Conservation (phyloP, 2,797 vertebrate genomes). For the Takifugu rubripes region DNA sequence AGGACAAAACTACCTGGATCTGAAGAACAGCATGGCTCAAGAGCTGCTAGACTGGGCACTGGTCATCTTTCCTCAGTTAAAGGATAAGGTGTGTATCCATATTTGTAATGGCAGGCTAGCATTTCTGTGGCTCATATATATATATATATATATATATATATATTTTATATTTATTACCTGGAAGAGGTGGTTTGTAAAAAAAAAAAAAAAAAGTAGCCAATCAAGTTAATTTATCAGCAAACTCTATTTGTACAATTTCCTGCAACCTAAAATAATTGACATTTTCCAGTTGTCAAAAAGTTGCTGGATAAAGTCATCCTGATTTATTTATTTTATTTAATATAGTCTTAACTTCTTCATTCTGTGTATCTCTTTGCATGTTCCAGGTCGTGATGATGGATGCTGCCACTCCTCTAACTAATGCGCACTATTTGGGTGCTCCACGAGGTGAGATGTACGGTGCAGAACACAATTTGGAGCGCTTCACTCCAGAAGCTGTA, state of each 20-base stretch:
- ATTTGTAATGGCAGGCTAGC: neutral
- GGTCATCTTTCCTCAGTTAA: conserved; percentile 75
- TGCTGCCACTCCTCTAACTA: conserved; percentile 75
- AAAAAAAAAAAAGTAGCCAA: too few species aligned
- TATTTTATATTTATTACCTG: too few species aligned
- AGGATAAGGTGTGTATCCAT: conserved; percentile 70
- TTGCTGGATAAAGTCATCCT: too few species aligned
- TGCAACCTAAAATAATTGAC: too few species aligned
- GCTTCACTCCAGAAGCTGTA: conserved; percentile 69
- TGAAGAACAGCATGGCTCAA: conserved; percentile 76
- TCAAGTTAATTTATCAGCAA: too few species aligned
- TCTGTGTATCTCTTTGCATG: neutral
- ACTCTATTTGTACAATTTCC: too few species aligned
- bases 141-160: too few species aligned
- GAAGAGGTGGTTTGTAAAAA: too few species aligned
- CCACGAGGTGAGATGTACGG: conserved; percentile 79
- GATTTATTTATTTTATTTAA: too few species aligned
- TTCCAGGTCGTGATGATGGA: conserved; percentile 77
- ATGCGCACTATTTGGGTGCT: conserved; percentile 77
- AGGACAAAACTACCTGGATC: conserved; percentile 66
- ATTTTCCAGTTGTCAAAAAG: too few species aligned
- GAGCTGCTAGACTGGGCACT: conserved; percentile 74
- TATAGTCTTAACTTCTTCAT: too few species aligned
- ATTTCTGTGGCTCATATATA: neutral
- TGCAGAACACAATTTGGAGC: conserved; percentile 74